Conservation (phyloP, 2,113 vertebrate species). For the Chamaetylas fuelleborni region DNA sequence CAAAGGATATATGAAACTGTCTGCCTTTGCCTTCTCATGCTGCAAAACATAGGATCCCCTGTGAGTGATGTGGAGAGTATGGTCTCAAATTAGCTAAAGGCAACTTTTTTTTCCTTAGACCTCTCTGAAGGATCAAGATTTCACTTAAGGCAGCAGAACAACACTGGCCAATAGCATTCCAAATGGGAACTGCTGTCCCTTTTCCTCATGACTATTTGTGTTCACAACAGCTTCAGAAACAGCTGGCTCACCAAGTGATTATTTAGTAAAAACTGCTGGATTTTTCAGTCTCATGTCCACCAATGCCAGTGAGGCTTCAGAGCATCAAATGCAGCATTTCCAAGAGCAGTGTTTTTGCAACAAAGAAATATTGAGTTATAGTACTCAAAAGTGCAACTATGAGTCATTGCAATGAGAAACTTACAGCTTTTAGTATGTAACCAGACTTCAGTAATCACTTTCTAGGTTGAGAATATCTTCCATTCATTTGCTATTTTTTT, state of each 20-base stretch:
- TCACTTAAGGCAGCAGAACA: neutral
- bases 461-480: neutral
- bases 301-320: neutral
- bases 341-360: neutral
- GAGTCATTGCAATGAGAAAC: neutral
- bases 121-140: neutral
- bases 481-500: neutral
- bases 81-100: neutral
- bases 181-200: neutral
- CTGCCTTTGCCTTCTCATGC: neutral
- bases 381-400: neutral
- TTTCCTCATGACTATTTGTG: neutral
- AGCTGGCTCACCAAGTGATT: neutral
- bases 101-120: neutral
- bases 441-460: neutral
- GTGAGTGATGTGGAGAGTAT: neutral
- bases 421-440: neutral
- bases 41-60: neutral
- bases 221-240: neutral
- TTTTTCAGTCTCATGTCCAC: neutral
- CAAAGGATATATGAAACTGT: accelerated
- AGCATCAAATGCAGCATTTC: neutral
- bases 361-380: neutral
- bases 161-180: accelerated
- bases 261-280: neutral